Base-by-base conservation (phyloP, 2,888 invertebrate species). In the Saturnia japonica region DNA sequence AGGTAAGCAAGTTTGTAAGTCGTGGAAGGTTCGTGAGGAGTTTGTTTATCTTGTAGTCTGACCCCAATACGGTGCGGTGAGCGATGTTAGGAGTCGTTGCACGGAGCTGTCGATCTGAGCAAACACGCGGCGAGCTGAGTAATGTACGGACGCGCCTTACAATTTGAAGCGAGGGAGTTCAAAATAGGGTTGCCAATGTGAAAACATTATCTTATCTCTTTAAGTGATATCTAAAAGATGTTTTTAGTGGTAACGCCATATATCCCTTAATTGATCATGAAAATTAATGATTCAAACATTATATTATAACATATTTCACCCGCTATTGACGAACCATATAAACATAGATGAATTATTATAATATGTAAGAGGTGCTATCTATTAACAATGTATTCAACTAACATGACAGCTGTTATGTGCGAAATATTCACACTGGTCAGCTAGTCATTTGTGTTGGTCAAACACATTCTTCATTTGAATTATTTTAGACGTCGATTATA, bases 111-210 rank as follows among this genome's bases (percentile, higher is more conserved):
- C 89, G 89, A 90, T 91, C 91, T 90, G 89, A 87, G 88, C 91
- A 91, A 91, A 92, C 91, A 89, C 87, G 86, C 87, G 86, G 88
- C 84, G 85, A 85, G 87, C 89, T 87, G 87, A 88, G 88, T 92
- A 90, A 91, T 91, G 88, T 90, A 89, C 87, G 87, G 87, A 85
- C 90, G 89, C 88, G 88, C 85, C 88, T 88, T 87, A 88, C 90
- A 88, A 88, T 88, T 86, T 85, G 84, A 86, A 84, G 79, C 80
- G 85, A 84, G 83, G 81, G 82, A 75, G 40, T 64, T 60, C 3
- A 19, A 34, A 16, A 64, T 68, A 71, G 68, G 72, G 67, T 72
- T 62, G 40, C 34, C 68, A 68, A 70, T 19, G 9, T 43, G 9
- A 1, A 1, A 4, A 9, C 14, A 14, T 43, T 8, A 1, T 7